Percentiles rank a stretch among this genome's conserved stretches.
Conservation (phyloP, 2,888 invertebrate genomes). For the Gymnosoma rotundatum region DNA sequence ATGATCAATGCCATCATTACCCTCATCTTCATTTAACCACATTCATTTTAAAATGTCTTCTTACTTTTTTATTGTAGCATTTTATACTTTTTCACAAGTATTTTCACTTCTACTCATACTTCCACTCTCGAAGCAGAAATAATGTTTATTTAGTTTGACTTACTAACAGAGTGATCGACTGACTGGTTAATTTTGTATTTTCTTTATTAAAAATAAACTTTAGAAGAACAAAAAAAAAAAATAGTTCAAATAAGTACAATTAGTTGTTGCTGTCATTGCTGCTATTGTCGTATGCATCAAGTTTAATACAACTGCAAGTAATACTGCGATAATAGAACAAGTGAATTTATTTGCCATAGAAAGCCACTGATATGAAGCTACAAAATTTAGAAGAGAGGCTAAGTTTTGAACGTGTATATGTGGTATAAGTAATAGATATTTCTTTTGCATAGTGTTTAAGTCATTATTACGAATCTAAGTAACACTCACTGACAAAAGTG, state of each 20-base stretch:
- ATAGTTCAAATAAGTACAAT: constrained; percentile 52
- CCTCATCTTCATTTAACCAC: constrained; percentile 19
- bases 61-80: no score
- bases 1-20: not conserved
- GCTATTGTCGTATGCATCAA: constrained; percentile 12
- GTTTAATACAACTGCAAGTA: constrained; percentile 47
- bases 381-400: not conserved
- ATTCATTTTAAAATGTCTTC: constrained; percentile 4
- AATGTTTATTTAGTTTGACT: constrained; percentile 31
- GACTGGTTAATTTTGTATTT: constrained; percentile 64
- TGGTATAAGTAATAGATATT: no score
- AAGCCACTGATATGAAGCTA: not conserved
- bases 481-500: no score
- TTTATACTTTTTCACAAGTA: not conserved
- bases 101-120: not conserved
- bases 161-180: constrained; percentile 64
- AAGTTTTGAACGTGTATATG: no score
- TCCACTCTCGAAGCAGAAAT: constrained; percentile 17
- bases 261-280: constrained; percentile 40
- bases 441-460: no score
- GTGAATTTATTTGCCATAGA: constrained; percentile 45
- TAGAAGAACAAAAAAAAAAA: constrained; percentile 17
- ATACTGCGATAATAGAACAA: constrained; percentile 47
- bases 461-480: no score
- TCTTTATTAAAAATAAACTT: constrained; percentile 21